Conservation (phyloP, 2,113 vertebrate genomes). For the Lamprotornis superbus region DNA sequence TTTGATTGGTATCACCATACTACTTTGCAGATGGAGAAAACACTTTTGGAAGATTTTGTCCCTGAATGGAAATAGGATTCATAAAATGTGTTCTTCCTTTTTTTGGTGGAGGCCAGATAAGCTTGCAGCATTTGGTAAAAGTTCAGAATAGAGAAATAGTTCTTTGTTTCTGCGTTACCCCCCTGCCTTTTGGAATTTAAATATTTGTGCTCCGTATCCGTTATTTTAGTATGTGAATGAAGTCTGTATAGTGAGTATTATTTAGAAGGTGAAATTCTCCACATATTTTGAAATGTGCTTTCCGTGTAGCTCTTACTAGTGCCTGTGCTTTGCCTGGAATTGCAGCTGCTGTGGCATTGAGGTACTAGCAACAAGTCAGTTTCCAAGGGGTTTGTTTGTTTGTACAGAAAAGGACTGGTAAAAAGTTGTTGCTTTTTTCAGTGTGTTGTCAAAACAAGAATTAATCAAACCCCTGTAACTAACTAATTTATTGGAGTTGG, state of each 20-base stretch:
- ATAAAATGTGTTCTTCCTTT: background rate
- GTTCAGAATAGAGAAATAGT: background rate
- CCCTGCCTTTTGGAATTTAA: background rate
- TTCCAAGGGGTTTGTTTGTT: background rate
- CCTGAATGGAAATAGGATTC: background rate
- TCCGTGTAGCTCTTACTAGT: background rate
- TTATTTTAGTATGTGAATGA: background rate
- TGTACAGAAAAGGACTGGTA: background rate
- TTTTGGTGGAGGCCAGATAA: background rate
- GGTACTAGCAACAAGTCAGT: background rate
- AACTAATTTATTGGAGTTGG: background rate
- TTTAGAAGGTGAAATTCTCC: background rate
- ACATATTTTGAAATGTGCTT: background rate
- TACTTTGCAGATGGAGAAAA: background rate
- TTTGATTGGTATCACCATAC: background rate
- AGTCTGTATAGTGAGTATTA: background rate
- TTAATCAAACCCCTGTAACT: background rate
- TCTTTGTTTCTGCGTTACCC: background rate
- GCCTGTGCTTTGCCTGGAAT: background rate
- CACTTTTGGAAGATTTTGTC: background rate
- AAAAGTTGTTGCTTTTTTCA: background rate
- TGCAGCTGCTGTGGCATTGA: background rate
- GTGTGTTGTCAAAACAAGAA: background rate
- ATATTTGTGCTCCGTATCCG: background rate
- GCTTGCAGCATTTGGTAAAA: background rate